A percentile compares a stretch with the other conserved stretches of the same genome.
Conservation (phyloP, 2,797 vertebrate genomes). For the Austrolebias charrua region DNA sequence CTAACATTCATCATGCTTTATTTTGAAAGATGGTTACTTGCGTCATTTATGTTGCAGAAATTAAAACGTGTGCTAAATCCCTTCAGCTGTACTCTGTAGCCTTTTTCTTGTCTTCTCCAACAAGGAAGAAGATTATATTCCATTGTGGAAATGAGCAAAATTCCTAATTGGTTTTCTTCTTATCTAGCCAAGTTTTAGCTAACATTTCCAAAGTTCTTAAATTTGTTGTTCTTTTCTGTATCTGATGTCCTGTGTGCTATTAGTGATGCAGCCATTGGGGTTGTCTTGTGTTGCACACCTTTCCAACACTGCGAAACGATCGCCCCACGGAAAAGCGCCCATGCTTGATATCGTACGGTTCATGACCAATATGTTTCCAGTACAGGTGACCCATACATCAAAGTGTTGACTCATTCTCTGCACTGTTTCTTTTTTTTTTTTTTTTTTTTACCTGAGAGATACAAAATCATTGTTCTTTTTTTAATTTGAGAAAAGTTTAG, state of each 20-base stretch:
- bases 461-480: constrained; percentile 54
- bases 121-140: constrained; percentile 38
- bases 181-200: constrained; percentile 84
- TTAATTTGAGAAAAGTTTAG: constrained; percentile 38
- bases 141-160: constrained; percentile 43
- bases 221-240: constrained; percentile 99
- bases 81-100: constrained; percentile 35
- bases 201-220: constrained; percentile 91
- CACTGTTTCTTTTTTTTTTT: constrained; percentile 75
- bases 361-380: constrained; percentile 99
- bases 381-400: constrained; percentile 99
- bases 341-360: constrained; percentile 99
- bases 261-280: constrained; percentile 99
- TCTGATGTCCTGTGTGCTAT: constrained; percentile 99
- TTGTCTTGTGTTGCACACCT: constrained; percentile 99
- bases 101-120: constrained; percentile 20
- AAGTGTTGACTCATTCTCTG: constrained; percentile 99
- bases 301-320: constrained; percentile 98
- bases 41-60: constrained; percentile 17
- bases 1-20: constrained; percentile 30
- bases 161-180: constrained; percentile 55
- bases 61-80: constrained; percentile 33
- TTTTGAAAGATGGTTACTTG: constrained; percentile 19
- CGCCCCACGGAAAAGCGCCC: constrained; percentile 85
- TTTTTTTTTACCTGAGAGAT: constrained; percentile 62